Percentiles rank a stretch among this genome's conserved stretches.
Conservation (phyloP, 2,888 invertebrate genomes). For the Ommatoiulus sabulosus region DNA sequence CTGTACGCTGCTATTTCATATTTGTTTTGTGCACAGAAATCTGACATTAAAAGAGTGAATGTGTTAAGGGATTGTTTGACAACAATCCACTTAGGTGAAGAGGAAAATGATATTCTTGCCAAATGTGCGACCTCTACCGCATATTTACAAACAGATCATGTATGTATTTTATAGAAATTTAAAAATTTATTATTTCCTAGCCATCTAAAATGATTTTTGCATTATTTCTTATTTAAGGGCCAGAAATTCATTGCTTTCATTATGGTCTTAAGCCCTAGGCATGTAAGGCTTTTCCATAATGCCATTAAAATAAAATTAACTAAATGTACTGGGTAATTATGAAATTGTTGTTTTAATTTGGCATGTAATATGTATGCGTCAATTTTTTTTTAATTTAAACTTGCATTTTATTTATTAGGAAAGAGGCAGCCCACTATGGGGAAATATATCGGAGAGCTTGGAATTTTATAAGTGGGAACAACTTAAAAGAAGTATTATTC, state of each 20-base stretch:
- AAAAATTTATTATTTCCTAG: not conserved
- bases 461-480: not conserved
- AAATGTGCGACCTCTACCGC: conserved; percentile 48
- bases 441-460: conserved; percentile 51
- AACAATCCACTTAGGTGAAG: not conserved
- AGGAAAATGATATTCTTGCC: not conserved
- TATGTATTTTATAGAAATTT: not conserved
- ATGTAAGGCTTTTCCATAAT: not conserved
- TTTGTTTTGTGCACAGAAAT: not conserved
- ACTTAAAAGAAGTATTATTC: conserved; percentile 33
- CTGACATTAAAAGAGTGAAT: conserved; percentile 32
- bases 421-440: conserved; percentile 13
- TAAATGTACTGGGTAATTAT: conserved; percentile 31
- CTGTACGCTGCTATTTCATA: too few species aligned
- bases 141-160: conserved; percentile 35
- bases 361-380: not conserved
- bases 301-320: conserved; percentile 33
- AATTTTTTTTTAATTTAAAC: not conserved
- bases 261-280: not conserved
- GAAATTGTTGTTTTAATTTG: not conserved
- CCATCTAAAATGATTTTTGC: not conserved
- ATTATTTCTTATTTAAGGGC: conserved; percentile 47
- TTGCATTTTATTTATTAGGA: not conserved
- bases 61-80: conserved; percentile 22
- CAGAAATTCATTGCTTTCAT: conserved; percentile 45